Conservation (phyloP, 2,797 vertebrate genomes). For the Hirundo rustica region DNA sequence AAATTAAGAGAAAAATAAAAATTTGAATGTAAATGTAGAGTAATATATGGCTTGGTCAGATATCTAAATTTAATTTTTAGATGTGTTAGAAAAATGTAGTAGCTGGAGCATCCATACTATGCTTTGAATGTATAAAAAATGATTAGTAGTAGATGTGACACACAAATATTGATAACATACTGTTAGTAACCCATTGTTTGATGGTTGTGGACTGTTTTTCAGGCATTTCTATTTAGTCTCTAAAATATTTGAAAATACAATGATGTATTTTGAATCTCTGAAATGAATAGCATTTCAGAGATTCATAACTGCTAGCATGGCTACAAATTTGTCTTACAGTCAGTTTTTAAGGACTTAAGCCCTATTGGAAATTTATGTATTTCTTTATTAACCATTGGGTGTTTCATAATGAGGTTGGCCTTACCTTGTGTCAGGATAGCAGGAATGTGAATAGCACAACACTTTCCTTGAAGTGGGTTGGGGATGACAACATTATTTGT, state of each 20-base stretch:
- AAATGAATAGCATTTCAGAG: neutral
- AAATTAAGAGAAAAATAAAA: neutral
- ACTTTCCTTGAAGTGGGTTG: neutral
- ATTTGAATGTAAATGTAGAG: neutral
- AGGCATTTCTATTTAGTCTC: neutral
- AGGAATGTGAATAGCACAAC: fast-evolving
- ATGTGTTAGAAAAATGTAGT: neutral
- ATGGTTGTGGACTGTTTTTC: neutral
- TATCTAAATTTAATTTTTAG: neutral
- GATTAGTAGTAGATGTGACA: neutral
- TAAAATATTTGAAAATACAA: neutral
- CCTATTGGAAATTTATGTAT: neutral
- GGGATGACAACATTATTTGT: neutral
- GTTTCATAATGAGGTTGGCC: neutral
- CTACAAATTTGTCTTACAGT: neutral
- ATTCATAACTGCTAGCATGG: neutral
- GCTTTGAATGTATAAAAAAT: neutral
- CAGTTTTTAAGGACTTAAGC: neutral
- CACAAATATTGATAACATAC: neutral
- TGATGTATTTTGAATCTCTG: neutral
- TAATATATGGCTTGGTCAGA: neutral
- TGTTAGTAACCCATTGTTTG: neutral
- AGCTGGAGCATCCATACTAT: neutral
- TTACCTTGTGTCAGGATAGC: neutral
- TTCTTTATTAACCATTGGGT: neutral